Evolutionary conservation across 1,140 invertebrate genomes (phyloP).

Genomic region (Stenopsyche tienmushanensis): DNA sequence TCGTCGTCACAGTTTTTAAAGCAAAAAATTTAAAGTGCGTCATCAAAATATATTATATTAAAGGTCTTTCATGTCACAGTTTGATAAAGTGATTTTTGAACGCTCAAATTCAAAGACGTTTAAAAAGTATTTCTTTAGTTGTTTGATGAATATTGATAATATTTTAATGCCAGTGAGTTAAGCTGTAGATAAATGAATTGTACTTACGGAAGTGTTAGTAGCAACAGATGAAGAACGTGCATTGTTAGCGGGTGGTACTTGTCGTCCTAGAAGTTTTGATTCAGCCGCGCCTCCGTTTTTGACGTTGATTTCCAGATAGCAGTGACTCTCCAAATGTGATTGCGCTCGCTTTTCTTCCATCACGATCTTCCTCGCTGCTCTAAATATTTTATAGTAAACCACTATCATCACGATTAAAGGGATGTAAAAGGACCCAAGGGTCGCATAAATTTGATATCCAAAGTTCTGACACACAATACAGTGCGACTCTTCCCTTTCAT

Average conservation of each 20-base stretch:
- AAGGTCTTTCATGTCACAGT: no score
- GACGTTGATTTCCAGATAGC: conserved; percentile 69
- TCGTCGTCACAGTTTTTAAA: no score
- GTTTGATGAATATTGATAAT: no score
- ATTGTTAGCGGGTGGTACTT: conserved; percentile 51
- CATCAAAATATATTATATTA: no score
- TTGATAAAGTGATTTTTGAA: no score
- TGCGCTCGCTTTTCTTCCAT: conserved; percentile 83
- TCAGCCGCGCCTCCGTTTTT: conserved; percentile 68
- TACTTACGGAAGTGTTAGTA: conserved; percentile 64
- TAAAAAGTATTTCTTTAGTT: no score
- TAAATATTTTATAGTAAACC: conserved; percentile 90
- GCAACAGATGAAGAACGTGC: conserved; percentile 59
- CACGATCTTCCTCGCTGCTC: conserved; percentile 79
- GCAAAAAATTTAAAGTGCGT: no score
- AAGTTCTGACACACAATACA: conserved; percentile 86
- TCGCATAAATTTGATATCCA: conserved; percentile 88
- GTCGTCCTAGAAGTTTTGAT: conserved; percentile 59
- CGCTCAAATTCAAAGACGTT: no score
- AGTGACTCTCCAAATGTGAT: conserved; percentile 76
- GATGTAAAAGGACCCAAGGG: conserved; percentile 86
- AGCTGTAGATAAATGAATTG: neutral
- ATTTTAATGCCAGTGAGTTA: no score
- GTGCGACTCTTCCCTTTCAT: conserved; percentile 75
- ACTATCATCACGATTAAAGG: conserved; percentile 87